phyloP scores from a whole-genome alignment of 2,797 vertebrate species.

The Ciconia nigra region DNA sequence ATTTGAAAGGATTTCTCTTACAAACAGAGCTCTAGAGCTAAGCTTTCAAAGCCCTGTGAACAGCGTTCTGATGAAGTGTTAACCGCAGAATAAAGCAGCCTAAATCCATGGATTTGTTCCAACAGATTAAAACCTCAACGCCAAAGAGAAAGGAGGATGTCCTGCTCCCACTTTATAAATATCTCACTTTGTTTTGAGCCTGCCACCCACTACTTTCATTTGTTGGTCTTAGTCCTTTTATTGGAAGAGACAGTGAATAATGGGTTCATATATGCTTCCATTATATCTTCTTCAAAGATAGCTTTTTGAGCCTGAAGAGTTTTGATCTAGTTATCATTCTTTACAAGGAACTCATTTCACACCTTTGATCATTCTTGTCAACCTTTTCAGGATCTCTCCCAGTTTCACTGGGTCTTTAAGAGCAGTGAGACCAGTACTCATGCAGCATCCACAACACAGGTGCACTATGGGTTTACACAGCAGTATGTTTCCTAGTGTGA shows the following conservation, averaged over 20 bases:
- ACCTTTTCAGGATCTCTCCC: neutral
- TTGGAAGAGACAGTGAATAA: neutral
- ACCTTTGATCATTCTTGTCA: neutral
- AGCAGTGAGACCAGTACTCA: fast-evolving
- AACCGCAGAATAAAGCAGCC: constrained; percentile 35
- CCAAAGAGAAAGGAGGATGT: neutral
- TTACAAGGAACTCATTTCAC: neutral
- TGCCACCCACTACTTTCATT: neutral
- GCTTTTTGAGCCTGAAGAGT: neutral
- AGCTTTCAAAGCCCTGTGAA: constrained; percentile 9
- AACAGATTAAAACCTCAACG: neutral
- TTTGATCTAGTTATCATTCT: neutral
- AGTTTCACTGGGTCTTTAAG: neutral
- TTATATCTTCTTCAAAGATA: neutral
- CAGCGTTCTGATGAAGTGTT: neutral
- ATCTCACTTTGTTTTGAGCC: neutral
- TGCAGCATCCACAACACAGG: fast-evolving
- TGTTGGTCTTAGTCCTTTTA: neutral
- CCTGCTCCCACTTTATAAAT: neutral
- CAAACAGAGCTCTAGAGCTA: neutral
- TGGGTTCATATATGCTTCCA: neutral
- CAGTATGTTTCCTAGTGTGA: neutral
- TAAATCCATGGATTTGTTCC: neutral
- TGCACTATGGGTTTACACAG: neutral
- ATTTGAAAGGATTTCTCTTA: neutral